Conservation (phyloP, 1,140 invertebrate species). For the Anastrepha ludens region DNA sequence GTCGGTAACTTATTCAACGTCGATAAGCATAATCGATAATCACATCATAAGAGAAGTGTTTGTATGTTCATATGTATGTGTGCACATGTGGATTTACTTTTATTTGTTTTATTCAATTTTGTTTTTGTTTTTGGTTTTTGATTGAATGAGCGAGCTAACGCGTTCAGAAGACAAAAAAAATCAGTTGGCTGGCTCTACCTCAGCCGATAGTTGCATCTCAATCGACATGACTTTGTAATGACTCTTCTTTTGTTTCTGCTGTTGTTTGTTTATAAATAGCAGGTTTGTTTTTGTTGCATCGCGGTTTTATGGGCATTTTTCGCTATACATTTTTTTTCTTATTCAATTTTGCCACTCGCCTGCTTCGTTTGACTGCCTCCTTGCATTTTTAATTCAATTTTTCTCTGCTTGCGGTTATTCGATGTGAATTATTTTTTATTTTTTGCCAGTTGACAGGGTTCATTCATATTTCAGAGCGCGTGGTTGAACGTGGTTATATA, state of each 20-base stretch:
- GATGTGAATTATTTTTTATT: neutral
- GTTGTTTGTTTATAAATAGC: neutral
- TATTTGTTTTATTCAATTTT: neutral
- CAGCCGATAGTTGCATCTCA: neutral
- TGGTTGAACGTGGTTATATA: neutral
- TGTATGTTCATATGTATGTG: neutral
- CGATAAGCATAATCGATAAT: conserved; percentile 48
- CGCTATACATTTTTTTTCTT: neutral
- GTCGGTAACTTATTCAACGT: neutral
- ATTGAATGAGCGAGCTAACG: conserved; percentile 10
- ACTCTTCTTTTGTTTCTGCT: conserved; percentile 18
- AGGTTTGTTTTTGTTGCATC: neutral
- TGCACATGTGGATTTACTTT: neutral
- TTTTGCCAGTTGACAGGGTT: neutral
- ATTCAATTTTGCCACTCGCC: neutral
- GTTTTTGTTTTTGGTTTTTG: neutral
- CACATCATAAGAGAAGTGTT: neutral
- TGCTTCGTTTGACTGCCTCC: neutral
- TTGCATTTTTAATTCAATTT: neutral
- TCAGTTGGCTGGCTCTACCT: neutral
- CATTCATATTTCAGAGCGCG: conserved; percentile 34
- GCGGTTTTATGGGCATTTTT: too few species aligned
- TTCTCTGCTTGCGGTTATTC: neutral
- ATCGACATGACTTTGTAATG: conserved; percentile 25
- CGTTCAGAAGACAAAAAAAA: neutral